These are phyloP conservation scores for Trichogramma pretiosum DNA, from an alignment of 1,140 invertebrate species.

Conservation along the genomic window DNA sequence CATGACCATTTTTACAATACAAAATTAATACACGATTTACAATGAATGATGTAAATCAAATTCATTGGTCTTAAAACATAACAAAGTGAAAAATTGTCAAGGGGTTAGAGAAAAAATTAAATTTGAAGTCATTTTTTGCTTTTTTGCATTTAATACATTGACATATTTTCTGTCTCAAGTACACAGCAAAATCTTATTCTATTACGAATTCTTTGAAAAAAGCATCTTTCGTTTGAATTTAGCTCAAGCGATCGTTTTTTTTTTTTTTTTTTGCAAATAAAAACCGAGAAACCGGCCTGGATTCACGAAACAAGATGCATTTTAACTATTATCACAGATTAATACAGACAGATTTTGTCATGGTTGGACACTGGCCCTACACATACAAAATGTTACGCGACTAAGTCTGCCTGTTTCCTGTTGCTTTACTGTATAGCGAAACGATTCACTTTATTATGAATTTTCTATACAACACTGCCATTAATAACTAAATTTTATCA, in stretches of 20 bases:
- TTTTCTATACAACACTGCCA: constrained; percentile 12
- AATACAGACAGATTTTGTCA: constrained; percentile 39
- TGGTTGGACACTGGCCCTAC: constrained; percentile 32
- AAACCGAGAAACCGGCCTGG: constrained; percentile 28
- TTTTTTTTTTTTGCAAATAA: constrained; percentile 23
- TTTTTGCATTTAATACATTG: constrained; percentile 5
- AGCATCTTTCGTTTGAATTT: constrained; percentile 1
- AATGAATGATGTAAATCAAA: constrained; percentile 1
- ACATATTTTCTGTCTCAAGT: constrained; percentile 13
- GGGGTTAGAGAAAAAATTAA: constrained; percentile 2
- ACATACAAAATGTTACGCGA: constrained; percentile 22
- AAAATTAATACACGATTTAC: not conserved
- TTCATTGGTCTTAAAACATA: constrained; percentile 3
- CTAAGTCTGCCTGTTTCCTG: constrained; percentile 23
- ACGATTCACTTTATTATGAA: constrained; percentile 16
- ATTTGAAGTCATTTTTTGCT: constrained; percentile 6
- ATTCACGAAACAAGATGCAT: constrained; percentile 33
- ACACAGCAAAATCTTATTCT: not conserved
- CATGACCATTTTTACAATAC: too few relatives aligned
- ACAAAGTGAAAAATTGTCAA: not conserved
- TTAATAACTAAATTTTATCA: not conserved
- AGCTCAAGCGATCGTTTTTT: constrained; percentile 11
- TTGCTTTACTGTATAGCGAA: constrained; percentile 20
- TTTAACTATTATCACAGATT: constrained; percentile 45
- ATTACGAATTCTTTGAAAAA: constrained; percentile 13